Base-by-base conservation (phyloP, 2,113 vertebrate species). In the Eonycteris spelaea region DNA sequence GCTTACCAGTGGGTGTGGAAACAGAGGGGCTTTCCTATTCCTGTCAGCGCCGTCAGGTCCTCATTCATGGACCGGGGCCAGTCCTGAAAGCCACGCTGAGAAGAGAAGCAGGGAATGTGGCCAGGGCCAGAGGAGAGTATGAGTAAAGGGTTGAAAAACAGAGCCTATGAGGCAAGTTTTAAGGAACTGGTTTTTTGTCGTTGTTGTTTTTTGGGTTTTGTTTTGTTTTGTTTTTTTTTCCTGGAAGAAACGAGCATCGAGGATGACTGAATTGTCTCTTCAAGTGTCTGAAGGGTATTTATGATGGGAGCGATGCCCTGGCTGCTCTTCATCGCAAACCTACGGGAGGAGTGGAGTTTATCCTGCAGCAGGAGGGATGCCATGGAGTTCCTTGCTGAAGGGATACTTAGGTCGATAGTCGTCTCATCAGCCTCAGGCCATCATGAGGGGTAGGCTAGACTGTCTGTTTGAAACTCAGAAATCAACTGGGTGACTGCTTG, bases 101-200 rank as follows among this genome's bases (percentile, higher is more conserved):
- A 51, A 28, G 55, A 87, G 65, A 43, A 80, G 82, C 8, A 5
- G 45, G 45, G 63, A 33, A 21, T 2, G 4, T 3, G 59, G 92
- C 84, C 84, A 40, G 53, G 70, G 40, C 51, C 30, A 67, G n/a
- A 85, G 55, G 33, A 43, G 28, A 48, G 57, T 5, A 0, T 65
- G 68, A 79, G 80, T 74, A 90, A 85, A 94, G 43, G 48, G 13
- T 3, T 79, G 67, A 74, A 40, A 89, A 90, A 57, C 33, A 61
- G 65, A 86, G 43, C 40, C 28, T 30, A 12, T 7, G 40, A 90
- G 38, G 53, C 14, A 51, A 90, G 40, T 89, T 93, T 26, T 70
- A 95, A 85, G 67, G 70, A 84, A 70, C 61, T 95, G 74, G 65
- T 77, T n/a, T 55, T 95, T 95, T n/a, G n/a, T n/a, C n/a, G n/a